These are phyloP conservation scores for Caenorhabditis becei DNA, from an alignment of 2,888 invertebrate genomes.

Conservation along the genomic window DNA sequence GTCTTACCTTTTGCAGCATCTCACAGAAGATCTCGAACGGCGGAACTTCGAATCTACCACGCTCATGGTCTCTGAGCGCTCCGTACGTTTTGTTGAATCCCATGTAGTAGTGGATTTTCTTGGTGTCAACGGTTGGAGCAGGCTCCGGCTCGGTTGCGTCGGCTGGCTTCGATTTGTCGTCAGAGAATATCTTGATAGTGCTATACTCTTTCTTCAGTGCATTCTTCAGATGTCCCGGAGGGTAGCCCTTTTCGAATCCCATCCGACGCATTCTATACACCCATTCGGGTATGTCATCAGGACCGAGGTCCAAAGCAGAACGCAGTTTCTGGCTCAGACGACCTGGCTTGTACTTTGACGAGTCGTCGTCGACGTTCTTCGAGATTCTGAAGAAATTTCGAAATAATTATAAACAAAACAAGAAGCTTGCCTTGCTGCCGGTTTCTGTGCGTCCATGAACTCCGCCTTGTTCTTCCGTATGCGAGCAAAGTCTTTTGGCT, in stretches of 20 bases:
- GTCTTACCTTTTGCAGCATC: constrained; percentile 47
- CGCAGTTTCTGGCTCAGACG: constrained; percentile 50
- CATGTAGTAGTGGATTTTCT: constrained; percentile 55
- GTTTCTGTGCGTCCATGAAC: constrained; percentile 6
- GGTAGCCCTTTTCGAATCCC: constrained; percentile 88
- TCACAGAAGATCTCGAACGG: constrained; percentile 49
- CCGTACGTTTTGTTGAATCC: constrained; percentile 67
- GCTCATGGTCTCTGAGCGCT: constrained; percentile 51
- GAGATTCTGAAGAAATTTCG: constrained; percentile 14
- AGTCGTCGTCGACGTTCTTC: constrained; percentile 2
- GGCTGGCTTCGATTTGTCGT: background rate
- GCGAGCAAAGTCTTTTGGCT: constrained; percentile 86
- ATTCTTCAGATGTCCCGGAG: constrained; percentile 95
- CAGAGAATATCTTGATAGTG: constrained; percentile 34
- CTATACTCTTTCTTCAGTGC: constrained; percentile 43
- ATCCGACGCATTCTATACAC: constrained; percentile 89
- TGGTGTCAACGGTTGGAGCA: constrained; percentile 42
- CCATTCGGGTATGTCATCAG: constrained; percentile 88
- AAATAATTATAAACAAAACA: background rate
- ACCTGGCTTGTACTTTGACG: constrained; percentile 63
- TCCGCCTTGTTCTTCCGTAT: constrained; percentile 83
- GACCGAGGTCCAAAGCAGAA: constrained; percentile 83
- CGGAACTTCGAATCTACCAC: constrained; percentile 41
- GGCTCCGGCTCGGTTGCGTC: constrained; percentile 29
- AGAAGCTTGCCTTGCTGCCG: background rate